Base-by-base conservation (phyloP, 2,113 vertebrate genomes). In the Callorhinus ursinus region DNA sequence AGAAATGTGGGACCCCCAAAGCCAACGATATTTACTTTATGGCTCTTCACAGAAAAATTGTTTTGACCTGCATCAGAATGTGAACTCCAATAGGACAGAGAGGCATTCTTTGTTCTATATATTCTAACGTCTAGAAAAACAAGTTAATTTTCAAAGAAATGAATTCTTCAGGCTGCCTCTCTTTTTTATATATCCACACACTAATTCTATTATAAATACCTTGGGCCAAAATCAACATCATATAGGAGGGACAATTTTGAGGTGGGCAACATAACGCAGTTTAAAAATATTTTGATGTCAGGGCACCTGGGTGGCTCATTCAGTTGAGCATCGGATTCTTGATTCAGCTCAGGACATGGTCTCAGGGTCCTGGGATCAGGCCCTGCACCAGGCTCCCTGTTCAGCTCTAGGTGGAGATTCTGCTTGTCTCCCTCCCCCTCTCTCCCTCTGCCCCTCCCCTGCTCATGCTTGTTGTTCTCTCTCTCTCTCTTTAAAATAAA, bases 91-190 rank as follows among this genome's bases (percentile, higher is more conserved):
- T 24, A 39, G 31, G 6, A 0, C 2, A 51, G 24, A 36, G 26
- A 26, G 8, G 24, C 57, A 79, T 65, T 39, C 12, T 76, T 57
- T 55, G 3, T 16, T 90, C 39, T 26, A 7, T 51, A 16, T 59
- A 18, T 80, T 61, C 26, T 11, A 74, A 28, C 21, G 3, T n/a
- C 1, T 36, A 33, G 36, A 87, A 86, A 95, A 59, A 18, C 24
- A 46, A 93, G 72, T 88, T 71, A 87, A 46, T 85, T 86, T 92
- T 31, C 46, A 10, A 65, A 57, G 46, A 1, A 86, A 77, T 53
- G 0, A 74, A 28, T 59, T 80, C 5, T 76, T 79, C 51, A 76
- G 11, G 1, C 14, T 51, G 3, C 22, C 39, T 1, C 49, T 77
- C 22, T 72, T 39, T 86, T 61, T n/a, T 42, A 49, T 7, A 19